These are phyloP conservation scores for Trichogramma dendrolimi DNA, from an alignment of 2,888 invertebrate genomes.

Conservation along the genomic window DNA sequence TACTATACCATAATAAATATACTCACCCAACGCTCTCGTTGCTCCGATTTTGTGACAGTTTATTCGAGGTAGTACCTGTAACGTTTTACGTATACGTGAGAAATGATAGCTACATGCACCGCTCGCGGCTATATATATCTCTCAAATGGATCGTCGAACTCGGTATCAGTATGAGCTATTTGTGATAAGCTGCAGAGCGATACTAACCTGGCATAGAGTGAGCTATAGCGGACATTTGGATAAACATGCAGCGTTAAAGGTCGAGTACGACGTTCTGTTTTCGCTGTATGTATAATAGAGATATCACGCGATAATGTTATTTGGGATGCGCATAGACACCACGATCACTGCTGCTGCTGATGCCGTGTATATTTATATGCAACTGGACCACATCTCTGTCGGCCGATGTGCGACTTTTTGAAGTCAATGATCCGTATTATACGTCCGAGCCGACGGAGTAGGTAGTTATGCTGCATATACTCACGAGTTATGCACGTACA, in stretches of 20 bases:
- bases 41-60: conserved; percentile 76
- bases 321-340: background rate
- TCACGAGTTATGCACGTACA: too few relatives aligned
- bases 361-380: conserved; percentile 17
- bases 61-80: conserved; percentile 74
- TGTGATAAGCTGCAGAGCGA: conserved; percentile 2
- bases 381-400: conserved; percentile 19
- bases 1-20: conserved; percentile 12
- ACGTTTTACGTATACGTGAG: conserved; percentile 31
- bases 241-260: conserved; percentile 47
- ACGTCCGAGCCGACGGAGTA: too few relatives aligned
- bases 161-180: too few relatives aligned
- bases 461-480: too few relatives aligned
- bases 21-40: conserved; percentile 78
- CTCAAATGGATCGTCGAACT: too few relatives aligned
- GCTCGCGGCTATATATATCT: too few relatives aligned
- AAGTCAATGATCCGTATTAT: background rate
- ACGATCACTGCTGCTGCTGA: background rate
- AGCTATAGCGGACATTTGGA: conserved; percentile 51
- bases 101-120: too few relatives aligned
- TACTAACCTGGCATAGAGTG: conserved; percentile 52
- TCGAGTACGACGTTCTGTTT: background rate
- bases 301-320: too few relatives aligned
- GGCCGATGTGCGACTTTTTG: conserved; percentile 21
- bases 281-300: background rate